Conservation (phyloP, 2,797 vertebrate genomes). For the Serranus cabrilla region DNA sequence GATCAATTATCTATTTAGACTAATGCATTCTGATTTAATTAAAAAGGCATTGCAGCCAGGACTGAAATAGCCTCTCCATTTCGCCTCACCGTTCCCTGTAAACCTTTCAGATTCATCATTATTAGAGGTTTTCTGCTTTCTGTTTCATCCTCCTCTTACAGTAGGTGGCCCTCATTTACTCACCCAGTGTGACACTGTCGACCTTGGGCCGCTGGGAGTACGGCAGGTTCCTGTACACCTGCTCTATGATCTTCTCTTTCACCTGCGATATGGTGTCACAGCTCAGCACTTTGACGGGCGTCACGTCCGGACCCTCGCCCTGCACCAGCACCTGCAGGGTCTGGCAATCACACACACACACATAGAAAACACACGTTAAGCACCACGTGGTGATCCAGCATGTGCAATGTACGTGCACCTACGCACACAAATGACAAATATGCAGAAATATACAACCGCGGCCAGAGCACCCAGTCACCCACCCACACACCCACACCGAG, state of each 20-base stretch:
- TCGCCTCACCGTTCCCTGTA: background rate
- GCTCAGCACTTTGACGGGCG: constrained; percentile 96
- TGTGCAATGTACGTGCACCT: background rate
- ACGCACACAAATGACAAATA: constrained; percentile 33
- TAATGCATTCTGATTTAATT: constrained; percentile 40
- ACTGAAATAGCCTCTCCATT: constrained; percentile 22
- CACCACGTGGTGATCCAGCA: background rate
- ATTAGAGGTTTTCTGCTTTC: constrained; percentile 14
- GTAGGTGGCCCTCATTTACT: constrained; percentile 42
- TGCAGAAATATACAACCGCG: constrained; percentile 57
- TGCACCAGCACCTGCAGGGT: constrained; percentile 95
- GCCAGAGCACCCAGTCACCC: constrained; percentile 50
- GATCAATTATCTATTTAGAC: constrained; percentile 31
- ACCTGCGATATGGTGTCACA: constrained; percentile 99
- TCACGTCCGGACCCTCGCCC: constrained; percentile 91
- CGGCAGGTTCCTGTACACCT: constrained; percentile 94
- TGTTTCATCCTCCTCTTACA: background rate
- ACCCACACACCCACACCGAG: constrained; percentile 33
- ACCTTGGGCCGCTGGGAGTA: constrained; percentile 95
- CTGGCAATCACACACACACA: constrained; percentile 75
- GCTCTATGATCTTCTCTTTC: constrained; percentile 98
- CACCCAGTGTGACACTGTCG: constrained; percentile 96
- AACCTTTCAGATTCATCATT: constrained; percentile 39
- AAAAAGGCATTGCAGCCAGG: constrained; percentile 43
- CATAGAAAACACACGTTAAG: background rate